A percentile compares a stretch with the other conserved stretches of the same genome.
phyloP scores from a whole-genome alignment of 2,113 vertebrate genomes.

The Vombatus ursinus region DNA sequence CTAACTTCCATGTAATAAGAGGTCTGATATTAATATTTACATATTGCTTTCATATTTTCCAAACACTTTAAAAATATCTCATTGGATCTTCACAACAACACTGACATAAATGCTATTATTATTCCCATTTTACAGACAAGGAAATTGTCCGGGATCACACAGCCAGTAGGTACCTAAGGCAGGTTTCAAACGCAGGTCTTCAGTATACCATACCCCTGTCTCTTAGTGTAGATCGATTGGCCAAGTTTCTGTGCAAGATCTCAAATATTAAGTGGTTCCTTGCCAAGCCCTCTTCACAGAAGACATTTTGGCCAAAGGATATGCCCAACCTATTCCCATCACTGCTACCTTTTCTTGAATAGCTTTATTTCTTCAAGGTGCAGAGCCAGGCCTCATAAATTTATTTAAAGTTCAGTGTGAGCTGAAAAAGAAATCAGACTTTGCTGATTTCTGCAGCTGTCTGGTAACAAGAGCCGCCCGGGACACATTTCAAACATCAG shows the following conservation, averaged over 20 bases:
- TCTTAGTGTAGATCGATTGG: background rate
- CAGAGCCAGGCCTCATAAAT: background rate
- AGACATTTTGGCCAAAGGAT: background rate
- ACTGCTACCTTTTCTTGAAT: background rate
- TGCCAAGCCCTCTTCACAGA: background rate
- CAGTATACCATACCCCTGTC: background rate
- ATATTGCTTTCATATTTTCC: background rate
- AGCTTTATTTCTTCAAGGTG: background rate
- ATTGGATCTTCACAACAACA: background rate
- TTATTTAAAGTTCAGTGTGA: constrained; percentile 26
- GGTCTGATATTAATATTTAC: background rate
- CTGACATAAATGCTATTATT: background rate
- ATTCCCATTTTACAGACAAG: background rate
- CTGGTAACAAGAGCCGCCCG: constrained; percentile 32
- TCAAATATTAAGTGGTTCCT: constrained; percentile 29
- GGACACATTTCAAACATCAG: constrained; percentile 46
- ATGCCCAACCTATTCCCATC: background rate
- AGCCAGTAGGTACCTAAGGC: background rate
- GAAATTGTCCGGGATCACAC: background rate
- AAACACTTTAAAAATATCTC: background rate
- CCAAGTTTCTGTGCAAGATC: background rate
- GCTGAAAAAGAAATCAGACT: constrained; percentile 1
- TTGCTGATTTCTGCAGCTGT: constrained; percentile 7
- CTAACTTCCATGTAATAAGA: background rate
- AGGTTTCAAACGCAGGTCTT: background rate